A percentile compares a stretch with the other conserved stretches of the same genome.
Evolutionary conservation across 37 sponge, comb jelly and placozoan genomes (phyloP).

Genomic region (Amphimedon queenslandica): DNA sequence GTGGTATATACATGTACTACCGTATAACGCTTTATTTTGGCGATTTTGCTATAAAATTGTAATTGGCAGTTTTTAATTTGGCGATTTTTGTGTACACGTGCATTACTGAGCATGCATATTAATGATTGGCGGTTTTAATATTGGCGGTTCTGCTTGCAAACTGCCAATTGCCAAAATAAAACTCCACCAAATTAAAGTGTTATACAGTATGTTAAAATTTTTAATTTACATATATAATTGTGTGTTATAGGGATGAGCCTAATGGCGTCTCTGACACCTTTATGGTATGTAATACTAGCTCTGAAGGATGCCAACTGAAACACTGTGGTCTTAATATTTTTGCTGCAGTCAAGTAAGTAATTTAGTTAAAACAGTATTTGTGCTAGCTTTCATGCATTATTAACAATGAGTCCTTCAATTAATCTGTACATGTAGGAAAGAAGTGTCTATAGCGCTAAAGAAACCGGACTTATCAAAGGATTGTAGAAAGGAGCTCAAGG

Average conservation of each 20-base stretch:
- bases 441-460: background rate
- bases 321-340: constrained; percentile 50
- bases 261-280: constrained; percentile 20
- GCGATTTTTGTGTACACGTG: too few species aligned
- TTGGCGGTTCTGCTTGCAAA: too few species aligned
- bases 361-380: background rate
- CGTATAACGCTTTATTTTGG: too few species aligned
- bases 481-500: too few species aligned
- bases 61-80: too few species aligned
- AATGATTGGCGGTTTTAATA: too few species aligned
- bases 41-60: too few species aligned
- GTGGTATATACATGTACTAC: too few species aligned
- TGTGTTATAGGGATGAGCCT: constrained; percentile 65
- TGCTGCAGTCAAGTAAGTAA: constrained; percentile 49
- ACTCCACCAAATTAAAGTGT: too few species aligned
- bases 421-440: background rate
- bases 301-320: constrained; percentile 32
- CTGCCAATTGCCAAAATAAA: too few species aligned
- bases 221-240: background rate
- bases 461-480: background rate
- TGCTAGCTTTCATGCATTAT: too few species aligned
- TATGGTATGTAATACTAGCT: constrained; percentile 39
- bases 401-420: background rate
- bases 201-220: background rate
- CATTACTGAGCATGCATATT: too few species aligned